Evolutionary conservation across 2,797 vertebrate genomes (phyloP).

Genomic region (Stomatorhinus walkeri): DNA sequence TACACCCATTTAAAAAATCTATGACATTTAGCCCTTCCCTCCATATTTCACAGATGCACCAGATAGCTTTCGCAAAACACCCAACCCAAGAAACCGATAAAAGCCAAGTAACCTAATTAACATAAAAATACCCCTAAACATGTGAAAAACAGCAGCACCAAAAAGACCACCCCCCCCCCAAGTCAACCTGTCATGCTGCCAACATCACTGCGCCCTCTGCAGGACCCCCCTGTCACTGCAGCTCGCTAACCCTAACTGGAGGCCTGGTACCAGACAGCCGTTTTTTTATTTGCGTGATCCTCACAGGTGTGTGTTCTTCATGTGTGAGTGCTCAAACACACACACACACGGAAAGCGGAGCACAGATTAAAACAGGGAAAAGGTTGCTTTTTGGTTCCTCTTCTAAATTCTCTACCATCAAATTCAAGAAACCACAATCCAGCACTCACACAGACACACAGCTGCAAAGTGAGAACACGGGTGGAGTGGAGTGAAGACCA

Average conservation of each 20-base stretch:
- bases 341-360: background rate
- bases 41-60: background rate
- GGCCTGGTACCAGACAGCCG: background rate
- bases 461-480: background rate
- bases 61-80: background rate
- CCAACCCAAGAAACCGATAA: background rate
- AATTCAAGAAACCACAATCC: background rate
- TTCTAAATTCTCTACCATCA: background rate
- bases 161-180: background rate
- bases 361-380: background rate
- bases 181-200: background rate
- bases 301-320: background rate
- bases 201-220: background rate
- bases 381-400: background rate
- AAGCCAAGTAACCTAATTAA: background rate
- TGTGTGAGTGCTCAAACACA: background rate
- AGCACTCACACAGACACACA: slow-evolving; percentile 4
- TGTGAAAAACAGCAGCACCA: background rate
- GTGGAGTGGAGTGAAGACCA: background rate
- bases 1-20: background rate
- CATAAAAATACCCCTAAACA: background rate
- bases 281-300: background rate
- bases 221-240: background rate
- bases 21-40: background rate
- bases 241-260: background rate